Conservation (phyloP, 2,797 vertebrate species). For the Echeneis naucrates region DNA sequence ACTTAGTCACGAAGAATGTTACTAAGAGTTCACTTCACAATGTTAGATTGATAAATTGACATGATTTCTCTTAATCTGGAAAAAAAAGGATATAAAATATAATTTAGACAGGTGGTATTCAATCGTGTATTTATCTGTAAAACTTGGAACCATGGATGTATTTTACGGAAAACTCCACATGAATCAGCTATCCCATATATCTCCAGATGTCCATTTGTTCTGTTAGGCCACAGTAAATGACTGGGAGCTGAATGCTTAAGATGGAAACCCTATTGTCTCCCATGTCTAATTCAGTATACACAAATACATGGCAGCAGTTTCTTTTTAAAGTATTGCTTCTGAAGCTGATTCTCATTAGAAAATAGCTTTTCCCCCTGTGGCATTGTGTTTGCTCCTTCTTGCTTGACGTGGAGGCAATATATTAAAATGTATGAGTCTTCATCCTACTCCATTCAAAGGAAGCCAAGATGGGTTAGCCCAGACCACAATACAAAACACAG, state of each 20-base stretch:
- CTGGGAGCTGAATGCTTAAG: constrained; percentile 24
- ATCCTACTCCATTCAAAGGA: constrained; percentile 69
- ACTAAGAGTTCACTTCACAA: constrained; percentile 41
- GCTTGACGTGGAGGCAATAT: constrained; percentile 73
- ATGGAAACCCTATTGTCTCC: constrained; percentile 39
- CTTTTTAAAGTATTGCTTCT: constrained; percentile 46
- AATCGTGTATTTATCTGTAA: background rate
- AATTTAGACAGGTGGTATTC: constrained; percentile 7
- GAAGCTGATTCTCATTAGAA: constrained; percentile 59
- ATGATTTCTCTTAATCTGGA: constrained; percentile 14
- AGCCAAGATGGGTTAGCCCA: constrained; percentile 64
- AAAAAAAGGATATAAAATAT: background rate
- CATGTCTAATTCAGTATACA: constrained; percentile 44
- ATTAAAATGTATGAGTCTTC: constrained; percentile 82
- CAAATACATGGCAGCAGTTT: constrained; percentile 49
- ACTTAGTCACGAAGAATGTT: no score
- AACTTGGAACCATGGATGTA: background rate
- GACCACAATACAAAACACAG: constrained; percentile 59
- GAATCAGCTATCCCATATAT: background rate
- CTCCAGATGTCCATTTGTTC: constrained; percentile 43
- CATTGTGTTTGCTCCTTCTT: constrained; percentile 78
- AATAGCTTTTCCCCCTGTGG: constrained; percentile 46
- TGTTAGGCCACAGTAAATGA: constrained; percentile 21
- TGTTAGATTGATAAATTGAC: constrained; percentile 31
- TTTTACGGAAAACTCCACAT: background rate